These are phyloP conservation scores for Malurus melanocephalus DNA, from an alignment of 2,113 vertebrate species.

Conservation along the genomic window DNA sequence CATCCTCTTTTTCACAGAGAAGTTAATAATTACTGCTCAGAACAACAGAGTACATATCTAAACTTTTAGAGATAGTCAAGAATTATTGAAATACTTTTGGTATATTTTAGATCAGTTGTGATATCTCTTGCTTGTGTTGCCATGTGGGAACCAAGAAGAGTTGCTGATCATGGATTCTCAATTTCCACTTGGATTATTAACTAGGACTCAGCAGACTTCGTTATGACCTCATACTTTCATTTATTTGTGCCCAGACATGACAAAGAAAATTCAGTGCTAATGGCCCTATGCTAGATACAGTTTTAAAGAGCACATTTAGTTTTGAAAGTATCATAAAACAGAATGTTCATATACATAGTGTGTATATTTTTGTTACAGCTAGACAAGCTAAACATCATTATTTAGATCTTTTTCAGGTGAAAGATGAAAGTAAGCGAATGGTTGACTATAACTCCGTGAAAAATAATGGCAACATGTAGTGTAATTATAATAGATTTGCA, in stretches of 20 bases:
- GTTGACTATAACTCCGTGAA: neutral
- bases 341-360: neutral
- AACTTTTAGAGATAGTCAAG: slow-evolving; percentile 44
- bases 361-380: neutral
- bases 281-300: neutral
- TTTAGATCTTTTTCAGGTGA: neutral
- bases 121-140: neutral
- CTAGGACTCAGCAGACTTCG: neutral
- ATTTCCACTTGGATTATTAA: neutral
- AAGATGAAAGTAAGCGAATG: neutral
- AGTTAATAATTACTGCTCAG: slow-evolving; percentile 49
- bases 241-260: neutral
- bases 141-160: neutral
- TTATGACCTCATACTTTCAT: neutral
- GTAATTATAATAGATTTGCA: neutral
- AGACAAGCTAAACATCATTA: neutral
- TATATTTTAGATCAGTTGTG: neutral
- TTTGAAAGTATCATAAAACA: neutral
- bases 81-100: no score
- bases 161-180: neutral
- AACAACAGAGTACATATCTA: slow-evolving; percentile 35
- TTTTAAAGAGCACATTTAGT: neutral
- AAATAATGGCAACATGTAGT: neutral
- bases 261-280: neutral
- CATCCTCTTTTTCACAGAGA: slow-evolving; percentile 14